Percentiles rank a stretch among this genome's conserved stretches.
Evolutionary conservation across 2,113 vertebrate species (phyloP).

Genomic region (Poecile atricapillus): DNA sequence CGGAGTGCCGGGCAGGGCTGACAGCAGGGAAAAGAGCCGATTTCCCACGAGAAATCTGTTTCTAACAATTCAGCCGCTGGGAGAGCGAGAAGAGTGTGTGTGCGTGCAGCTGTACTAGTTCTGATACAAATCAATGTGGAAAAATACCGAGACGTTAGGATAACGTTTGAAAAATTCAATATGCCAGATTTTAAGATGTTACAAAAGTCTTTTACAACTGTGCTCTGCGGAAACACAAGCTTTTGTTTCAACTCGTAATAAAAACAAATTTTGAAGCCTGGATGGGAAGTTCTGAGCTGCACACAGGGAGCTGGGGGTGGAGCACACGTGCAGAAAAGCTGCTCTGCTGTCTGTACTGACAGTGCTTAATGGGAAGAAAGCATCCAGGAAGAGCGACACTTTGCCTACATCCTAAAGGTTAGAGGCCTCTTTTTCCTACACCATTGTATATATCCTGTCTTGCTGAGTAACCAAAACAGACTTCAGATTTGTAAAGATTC

Average conservation of each 20-base stretch:
- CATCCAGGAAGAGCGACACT: neutral
- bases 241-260: neutral
- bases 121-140: neutral
- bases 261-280: neutral
- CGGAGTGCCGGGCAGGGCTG: fast-evolving
- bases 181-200: neutral
- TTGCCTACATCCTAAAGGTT: neutral
- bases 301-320: neutral
- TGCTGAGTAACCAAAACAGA: neutral
- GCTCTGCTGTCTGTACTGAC: neutral
- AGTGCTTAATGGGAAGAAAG: neutral
- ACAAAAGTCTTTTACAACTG: neutral
- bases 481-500: neutral
- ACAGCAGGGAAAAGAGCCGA: fast-evolving
- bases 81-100: neutral
- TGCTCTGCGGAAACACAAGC: neutral
- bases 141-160: neutral
- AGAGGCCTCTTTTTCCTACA: neutral
- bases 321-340: neutral
- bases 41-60: neutral
- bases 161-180: neutral
- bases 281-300: neutral
- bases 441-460: neutral
- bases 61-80: neutral
- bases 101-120: neutral